Percentiles rank a stretch among this genome's conserved stretches.
Conservation (phyloP, 1,140 invertebrate genomes). For the Periplaneta americana region DNA sequence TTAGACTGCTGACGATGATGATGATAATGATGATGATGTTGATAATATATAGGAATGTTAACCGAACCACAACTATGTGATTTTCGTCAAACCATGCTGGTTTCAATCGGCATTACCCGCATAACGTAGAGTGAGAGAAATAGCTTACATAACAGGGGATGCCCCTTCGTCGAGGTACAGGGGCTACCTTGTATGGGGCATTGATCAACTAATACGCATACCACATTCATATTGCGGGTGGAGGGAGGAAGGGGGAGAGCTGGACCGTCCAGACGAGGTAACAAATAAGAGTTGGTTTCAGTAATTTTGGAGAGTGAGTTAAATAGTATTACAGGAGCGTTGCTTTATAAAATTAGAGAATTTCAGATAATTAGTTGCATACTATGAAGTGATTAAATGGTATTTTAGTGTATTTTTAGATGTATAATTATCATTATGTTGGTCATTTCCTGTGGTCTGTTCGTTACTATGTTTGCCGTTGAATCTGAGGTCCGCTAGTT, state of each 20-base stretch:
- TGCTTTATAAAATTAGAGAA: too few relatives aligned
- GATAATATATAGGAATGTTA: neutral
- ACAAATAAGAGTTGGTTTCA: too few relatives aligned
- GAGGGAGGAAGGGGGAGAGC: too few relatives aligned
- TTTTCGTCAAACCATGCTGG: neutral
- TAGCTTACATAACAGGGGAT: neutral
- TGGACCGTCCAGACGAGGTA: too few relatives aligned
- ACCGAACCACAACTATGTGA: neutral
- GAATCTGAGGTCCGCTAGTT: too few relatives aligned
- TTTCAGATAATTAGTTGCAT: too few relatives aligned
- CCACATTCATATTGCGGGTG: neutral
- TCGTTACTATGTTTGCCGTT: too few relatives aligned
- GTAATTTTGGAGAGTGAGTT: neutral
- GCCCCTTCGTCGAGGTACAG: neutral
- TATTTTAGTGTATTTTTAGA: too few relatives aligned
- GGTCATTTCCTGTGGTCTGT: too few relatives aligned
- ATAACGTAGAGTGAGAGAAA: neutral
- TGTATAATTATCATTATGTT: too few relatives aligned
- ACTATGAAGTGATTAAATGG: too few relatives aligned
- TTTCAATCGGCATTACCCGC: neutral
- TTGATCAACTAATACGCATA: neutral
- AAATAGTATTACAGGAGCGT: neutral
- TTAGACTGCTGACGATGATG: neutral
- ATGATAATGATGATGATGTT: neutral
- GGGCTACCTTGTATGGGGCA: neutral